Percentiles rank a stretch among this genome's conserved stretches.
Conservation (phyloP, 2,888 invertebrate genomes). For the Nebria salina region DNA sequence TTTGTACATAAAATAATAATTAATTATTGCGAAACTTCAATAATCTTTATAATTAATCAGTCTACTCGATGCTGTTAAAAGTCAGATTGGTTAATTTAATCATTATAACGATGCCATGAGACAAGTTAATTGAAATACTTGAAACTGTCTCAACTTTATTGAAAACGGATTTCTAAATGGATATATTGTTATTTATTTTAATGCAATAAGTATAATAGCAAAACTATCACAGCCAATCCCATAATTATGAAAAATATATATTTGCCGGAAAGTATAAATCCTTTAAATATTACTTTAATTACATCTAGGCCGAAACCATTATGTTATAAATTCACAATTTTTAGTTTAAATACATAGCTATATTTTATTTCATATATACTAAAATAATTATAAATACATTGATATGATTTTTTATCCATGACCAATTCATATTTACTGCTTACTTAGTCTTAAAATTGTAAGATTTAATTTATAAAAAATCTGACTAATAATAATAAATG, state of each 20-base stretch:
- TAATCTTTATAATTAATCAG: slow-evolving; percentile 38
- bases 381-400: too few relatives aligned
- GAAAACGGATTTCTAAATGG: slow-evolving; percentile 20
- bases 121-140: neutral
- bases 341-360: neutral
- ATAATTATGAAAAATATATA: neutral
- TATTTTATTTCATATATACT: too few relatives aligned
- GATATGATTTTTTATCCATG: too few relatives aligned
- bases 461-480: too few relatives aligned
- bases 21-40: slow-evolving; percentile 22
- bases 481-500: too few relatives aligned
- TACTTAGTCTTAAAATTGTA: too few relatives aligned
- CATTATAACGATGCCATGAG: slow-evolving; percentile 31
- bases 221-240: neutral
- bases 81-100: slow-evolving; percentile 21
- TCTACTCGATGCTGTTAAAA: slow-evolving; percentile 24
- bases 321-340: neutral
- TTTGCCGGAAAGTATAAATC: neutral
- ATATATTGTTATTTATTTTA: slow-evolving; percentile 7
- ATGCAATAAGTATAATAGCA: neutral
- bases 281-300: neutral
- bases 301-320: neutral
- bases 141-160: slow-evolving; percentile 24
- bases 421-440: too few relatives aligned
- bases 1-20: slow-evolving; percentile 29